Percentiles rank a stretch among this genome's conserved stretches.
Evolutionary conservation across 2,888 invertebrate genomes (phyloP).

Genomic region (Melikaiella ostensackeni): DNA sequence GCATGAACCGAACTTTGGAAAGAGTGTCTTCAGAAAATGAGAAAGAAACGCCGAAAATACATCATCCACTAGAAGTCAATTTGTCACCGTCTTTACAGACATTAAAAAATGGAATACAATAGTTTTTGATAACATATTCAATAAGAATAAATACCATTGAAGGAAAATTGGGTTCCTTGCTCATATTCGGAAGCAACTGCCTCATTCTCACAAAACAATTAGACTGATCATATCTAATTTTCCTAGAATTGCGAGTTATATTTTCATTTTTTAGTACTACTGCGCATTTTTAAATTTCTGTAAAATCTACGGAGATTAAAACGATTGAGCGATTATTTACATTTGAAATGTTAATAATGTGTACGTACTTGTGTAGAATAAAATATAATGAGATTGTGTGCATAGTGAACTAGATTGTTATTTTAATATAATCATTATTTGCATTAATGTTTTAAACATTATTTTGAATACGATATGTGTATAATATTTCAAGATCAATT

Average conservation of each 20-base stretch:
- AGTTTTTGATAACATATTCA: background rate
- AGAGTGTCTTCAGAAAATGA: conserved; percentile 52
- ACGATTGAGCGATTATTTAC: background rate
- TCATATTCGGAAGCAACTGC: background rate
- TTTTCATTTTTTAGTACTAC: no score
- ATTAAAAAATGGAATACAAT: background rate
- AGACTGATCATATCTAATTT: background rate
- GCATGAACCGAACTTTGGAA: conserved; percentile 69
- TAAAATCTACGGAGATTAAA: background rate
- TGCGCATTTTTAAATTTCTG: no score
- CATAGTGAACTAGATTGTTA: background rate
- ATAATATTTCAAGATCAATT: no score
- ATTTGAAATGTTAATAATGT: background rate
- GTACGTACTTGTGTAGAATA: conserved; percentile 1
- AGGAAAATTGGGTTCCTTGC: background rate
- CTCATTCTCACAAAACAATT: background rate
- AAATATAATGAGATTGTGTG: background rate
- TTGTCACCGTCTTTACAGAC: conserved; percentile 70
- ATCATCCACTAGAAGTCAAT: conserved; percentile 73
- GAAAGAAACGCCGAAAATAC: conserved; percentile 58
- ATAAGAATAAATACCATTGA: background rate
- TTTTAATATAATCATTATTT: background rate
- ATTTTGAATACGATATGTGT: no score
- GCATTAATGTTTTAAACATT: background rate
- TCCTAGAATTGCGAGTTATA: no score